Conservation (phyloP, 2,113 vertebrate genomes). For the Beaufortia kweichowensis region DNA sequence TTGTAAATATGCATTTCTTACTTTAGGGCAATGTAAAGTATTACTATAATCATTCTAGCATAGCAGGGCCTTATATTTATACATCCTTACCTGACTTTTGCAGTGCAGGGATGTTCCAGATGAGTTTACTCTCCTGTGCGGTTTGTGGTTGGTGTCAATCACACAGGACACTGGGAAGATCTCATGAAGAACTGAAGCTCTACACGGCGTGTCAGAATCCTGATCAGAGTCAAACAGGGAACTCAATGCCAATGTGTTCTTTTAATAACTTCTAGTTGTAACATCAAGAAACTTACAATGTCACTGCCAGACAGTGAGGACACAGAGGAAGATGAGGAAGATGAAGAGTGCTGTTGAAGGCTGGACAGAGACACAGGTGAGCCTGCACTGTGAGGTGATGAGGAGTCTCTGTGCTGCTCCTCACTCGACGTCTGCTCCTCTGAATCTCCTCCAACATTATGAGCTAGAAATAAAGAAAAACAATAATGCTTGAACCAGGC, state of each 20-base stretch:
- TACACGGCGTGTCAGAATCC: slow-evolving; percentile 92
- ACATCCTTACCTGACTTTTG: slow-evolving; percentile 23
- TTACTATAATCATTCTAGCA: too few relatives aligned
- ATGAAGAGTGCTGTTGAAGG: slow-evolving; percentile 82
- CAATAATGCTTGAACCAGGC: too few relatives aligned
- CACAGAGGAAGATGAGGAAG: slow-evolving; percentile 73
- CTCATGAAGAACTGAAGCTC: slow-evolving; percentile 75
- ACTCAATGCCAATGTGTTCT: too few relatives aligned
- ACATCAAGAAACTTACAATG: slow-evolving; percentile 77
- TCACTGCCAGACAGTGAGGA: slow-evolving; percentile 92
- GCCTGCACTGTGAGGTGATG: slow-evolving; percentile 78
- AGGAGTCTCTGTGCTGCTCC: slow-evolving; percentile 75
- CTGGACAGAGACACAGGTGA: slow-evolving; percentile 82
- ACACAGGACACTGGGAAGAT: slow-evolving; percentile 76
- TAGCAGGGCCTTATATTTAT: too few relatives aligned
- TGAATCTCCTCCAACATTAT: slow-evolving; percentile 38
- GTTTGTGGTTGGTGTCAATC: slow-evolving; percentile 73
- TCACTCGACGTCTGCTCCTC: slow-evolving; percentile 67
- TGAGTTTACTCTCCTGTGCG: neutral
- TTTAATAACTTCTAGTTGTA: slow-evolving; percentile 4
- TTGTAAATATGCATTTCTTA: too few relatives aligned
- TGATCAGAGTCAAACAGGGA: slow-evolving; percentile 54
- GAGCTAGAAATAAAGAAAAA: neutral
- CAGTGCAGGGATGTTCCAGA: slow-evolving; percentile 13
- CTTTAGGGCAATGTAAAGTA: too few relatives aligned